Base-by-base conservation (phyloP, 2,797 vertebrate species). In the Etheostoma perlongum region DNA sequence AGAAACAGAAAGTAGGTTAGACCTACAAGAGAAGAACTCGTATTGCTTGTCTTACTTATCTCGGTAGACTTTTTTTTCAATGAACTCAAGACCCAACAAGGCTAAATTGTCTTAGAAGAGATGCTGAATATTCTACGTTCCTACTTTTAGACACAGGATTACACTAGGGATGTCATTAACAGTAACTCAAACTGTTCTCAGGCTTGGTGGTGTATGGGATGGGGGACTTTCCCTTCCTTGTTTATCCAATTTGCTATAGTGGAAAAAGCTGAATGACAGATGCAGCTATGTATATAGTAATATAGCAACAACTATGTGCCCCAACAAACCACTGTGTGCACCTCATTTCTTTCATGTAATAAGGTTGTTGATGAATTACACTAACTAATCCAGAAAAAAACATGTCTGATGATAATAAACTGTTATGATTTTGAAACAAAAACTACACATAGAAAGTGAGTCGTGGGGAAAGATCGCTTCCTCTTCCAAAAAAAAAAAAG, bases 121-220 rank as follows among this genome's bases (percentile, higher is more conserved):
- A 8, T 2, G 7, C 64, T 70, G 46, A 72, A 83, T 79, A 52
- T 78, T 78, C 67, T 60, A 7, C 0, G 49, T 10, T 74, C 46
- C 84, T 86, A 86, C 84, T 90, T 92, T 82, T 89, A 88, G 88
- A 78, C 49, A 6, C 69, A 75, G 62, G 64, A 78, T 85, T 85
- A 78, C 85, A 82, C 79, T 66, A 67, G 86, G 85, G 90, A 93
- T 85, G 77, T 86, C 79, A 87, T 87, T 85, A 83, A 65, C 83
- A 79, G 66, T 75, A 63, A 59, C 58, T 71, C 14, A 14, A 69
- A 67, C 72, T 67, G 82, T 91, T 91, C 87, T 91, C 88, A 92
- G 81, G 84, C 76, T 84, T 77, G 71, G 63, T 66, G 60, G 71
- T 52, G 62, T 84, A 54, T 79, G 57, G 73, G 53, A 82, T n/a